Evolutionary conservation across 2,888 invertebrate genomes (phyloP).

Genomic region (Agonopterix alstromeriana): DNA sequence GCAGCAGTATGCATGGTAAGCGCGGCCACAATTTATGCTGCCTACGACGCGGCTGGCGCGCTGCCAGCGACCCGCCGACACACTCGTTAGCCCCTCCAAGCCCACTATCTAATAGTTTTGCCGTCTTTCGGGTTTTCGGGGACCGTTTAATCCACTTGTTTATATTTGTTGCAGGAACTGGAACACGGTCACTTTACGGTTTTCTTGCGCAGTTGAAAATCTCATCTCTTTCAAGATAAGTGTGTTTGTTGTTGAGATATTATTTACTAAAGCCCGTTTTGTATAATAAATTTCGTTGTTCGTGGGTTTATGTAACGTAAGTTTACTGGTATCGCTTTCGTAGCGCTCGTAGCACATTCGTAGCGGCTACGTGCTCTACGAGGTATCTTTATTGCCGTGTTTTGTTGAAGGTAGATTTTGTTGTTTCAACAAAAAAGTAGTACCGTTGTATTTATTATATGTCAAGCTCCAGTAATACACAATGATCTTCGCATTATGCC

Average conservation of each 20-base stretch:
- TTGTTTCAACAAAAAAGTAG: neutral
- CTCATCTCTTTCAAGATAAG: constrained; percentile 11
- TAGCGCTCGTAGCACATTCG: constrained; percentile 3
- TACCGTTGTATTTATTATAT: no score
- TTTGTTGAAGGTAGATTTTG: neutral
- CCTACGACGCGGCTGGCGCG: constrained; percentile 34
- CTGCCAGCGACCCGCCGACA: constrained; percentile 42
- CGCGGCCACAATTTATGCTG: constrained; percentile 48
- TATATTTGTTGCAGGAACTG: constrained; percentile 33
- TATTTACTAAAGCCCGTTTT: constrained; percentile 4
- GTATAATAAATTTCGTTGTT: neutral
- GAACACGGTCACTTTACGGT: constrained; percentile 27
- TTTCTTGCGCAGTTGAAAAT: constrained; percentile 9
- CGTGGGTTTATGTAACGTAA: constrained; percentile 1
- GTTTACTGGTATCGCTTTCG: neutral
- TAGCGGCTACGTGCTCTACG: constrained; percentile 3
- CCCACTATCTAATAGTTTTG: constrained; percentile 60
- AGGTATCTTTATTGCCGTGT: neutral
- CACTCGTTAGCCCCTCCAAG: constrained; percentile 54
- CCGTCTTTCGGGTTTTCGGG: constrained; percentile 29
- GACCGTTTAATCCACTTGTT: constrained; percentile 53
- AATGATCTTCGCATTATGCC: no score
- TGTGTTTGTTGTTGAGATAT: constrained; percentile 10
- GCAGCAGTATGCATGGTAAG: constrained; percentile 12
- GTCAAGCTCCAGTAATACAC: no score